Base-by-base conservation (phyloP, 2,888 invertebrate genomes). In the Sesia bembeciformis region DNA sequence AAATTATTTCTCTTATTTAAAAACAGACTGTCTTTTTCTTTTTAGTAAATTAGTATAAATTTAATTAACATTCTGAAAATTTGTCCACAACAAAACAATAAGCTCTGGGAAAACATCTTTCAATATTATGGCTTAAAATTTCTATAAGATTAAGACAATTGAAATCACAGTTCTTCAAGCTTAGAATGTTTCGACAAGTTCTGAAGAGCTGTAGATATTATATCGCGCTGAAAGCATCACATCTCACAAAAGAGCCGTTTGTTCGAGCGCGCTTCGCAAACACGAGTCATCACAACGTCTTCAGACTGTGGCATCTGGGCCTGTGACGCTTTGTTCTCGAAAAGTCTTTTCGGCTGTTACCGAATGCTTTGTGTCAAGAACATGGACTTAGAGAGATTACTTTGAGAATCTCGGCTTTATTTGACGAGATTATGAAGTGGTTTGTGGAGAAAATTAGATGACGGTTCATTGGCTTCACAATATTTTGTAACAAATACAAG, bases 211-310 rank as follows among this genome's bases (percentile, higher is more conserved):
- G 42, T 49, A 49, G 49, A 49, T 61, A 64, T 61, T 71, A 65
- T 67, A 64, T 64, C 64, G 67, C 74, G 68, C 78, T 75, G 74
- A 64, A 66, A 76, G 73, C 55, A 57, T 60, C 67, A 68, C 63
- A 64, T 58, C 58, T 61, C 68, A 83, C 83, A 84, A 84, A 81
- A 73, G 76, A 66, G 58, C 55, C 60, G 62, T 67, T 68, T 70
- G 74, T 72, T 76, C 65, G 68, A 74, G 71, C 63, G 65, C 62
- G 62, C 74, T 74, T 65, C 65, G 66, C 65, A 66, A 70, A 72
- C 64, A 60, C 60, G 60, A 66, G 66, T 63, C 67, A 65, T 59
- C 58, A 61, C 56, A 39, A 50, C 50, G 60, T 54, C 56, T 58
- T 56, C 55, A 58, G 42, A 51, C 51, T 62, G 66, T 66, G 69